Conservation (phyloP, 30 jellyfish, hydroid and myxozoan species). For the Catostylus mosaicus region DNA sequence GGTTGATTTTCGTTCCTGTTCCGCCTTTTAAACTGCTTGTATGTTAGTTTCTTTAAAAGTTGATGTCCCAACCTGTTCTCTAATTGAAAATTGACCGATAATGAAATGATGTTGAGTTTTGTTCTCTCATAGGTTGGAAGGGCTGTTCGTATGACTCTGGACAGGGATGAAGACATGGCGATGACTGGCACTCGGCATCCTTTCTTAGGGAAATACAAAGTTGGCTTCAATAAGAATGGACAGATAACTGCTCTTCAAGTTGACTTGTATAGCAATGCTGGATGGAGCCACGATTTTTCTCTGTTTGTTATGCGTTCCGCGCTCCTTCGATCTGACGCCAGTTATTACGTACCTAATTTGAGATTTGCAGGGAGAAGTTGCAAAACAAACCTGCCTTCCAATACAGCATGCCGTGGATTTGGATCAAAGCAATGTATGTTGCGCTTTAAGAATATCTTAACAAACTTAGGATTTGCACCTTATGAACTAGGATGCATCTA, state of each 20-base stretch:
- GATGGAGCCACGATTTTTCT: conserved; percentile 50
- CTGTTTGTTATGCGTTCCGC: not conserved
- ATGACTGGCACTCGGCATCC: conserved; percentile 41
- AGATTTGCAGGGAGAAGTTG: conserved; percentile 14
- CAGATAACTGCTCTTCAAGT: conserved; percentile 5
- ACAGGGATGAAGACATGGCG: conserved; percentile 39
- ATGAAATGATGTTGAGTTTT: too few species aligned
- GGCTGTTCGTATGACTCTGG: conserved; percentile 35
- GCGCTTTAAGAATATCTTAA: too few species aligned
- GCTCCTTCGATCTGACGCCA: not conserved
- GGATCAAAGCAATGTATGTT: conserved; percentile 45
- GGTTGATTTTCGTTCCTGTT: too few species aligned
- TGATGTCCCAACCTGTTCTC: too few species aligned
- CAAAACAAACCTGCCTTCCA: conserved; percentile 34
- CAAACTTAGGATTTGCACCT: not conserved
- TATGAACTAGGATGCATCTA: not conserved
- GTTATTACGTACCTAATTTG: conserved; percentile 20
- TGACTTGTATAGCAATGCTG: conserved; percentile 28
- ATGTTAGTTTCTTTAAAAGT: too few species aligned
- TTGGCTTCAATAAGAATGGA: conserved; percentile 45
- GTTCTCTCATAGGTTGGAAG: conserved; percentile 4
- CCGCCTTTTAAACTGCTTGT: too few species aligned
- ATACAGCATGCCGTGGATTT: conserved; percentile 53
- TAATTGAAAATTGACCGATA: too few species aligned
- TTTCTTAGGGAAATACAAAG: conserved; percentile 35